Base-by-base conservation (phyloP, 2,888 invertebrate genomes). In the Macrophya alboannulata region DNA sequence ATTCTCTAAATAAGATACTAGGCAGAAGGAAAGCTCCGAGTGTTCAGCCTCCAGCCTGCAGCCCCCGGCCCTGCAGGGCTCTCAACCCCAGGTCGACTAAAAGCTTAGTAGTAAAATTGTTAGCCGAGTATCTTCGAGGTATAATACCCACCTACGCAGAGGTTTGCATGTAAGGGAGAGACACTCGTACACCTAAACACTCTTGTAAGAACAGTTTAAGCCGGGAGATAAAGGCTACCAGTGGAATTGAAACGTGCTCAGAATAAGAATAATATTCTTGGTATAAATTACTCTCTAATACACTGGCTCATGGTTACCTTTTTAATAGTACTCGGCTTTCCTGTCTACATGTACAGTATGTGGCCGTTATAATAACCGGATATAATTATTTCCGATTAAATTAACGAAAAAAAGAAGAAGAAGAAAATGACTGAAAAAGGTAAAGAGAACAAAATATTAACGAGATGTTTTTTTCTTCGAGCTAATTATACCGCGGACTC, bases 191-290 rank as follows among this genome's bases (percentile, higher is more conserved):
- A 17, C 51, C 31, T 68, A 31, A 74, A 45, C 74, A 21, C 48
- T 51, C 48, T 31, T 55, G 9, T 77, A 77, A 81, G 81, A 81
- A 81, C 59, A 81, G 81, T 81, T 81, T 81, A 81, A 81, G 81
- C 81, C 21, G 1, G 17, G 83, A 83, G 83, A 83, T 83, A 71
- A 71, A 68, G 48, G 65, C 71, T 83, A 45, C 83, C 31, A n/a
- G 71, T 48, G 83, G 43, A 83, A 83, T 83, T 83, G 83, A 83
- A 83, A 83, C 83, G 83, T 83, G 83, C 83, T 83, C 68, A 10
- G 83, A 71, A 83, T 83, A 48, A 48, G 48, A 68, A 81, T 17
- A 40, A 83, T 45, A 51, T 77, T 55, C 10, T 21, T 81, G 10
- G 62, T 62, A 81, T 81, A 81, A 81, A 81, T 81, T 62, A 62